Evolutionary conservation across 2,888 invertebrate genomes (phyloP), one percentile per base, ranked within the genome.

Genomic region (Isoperla grammatica): DNA sequence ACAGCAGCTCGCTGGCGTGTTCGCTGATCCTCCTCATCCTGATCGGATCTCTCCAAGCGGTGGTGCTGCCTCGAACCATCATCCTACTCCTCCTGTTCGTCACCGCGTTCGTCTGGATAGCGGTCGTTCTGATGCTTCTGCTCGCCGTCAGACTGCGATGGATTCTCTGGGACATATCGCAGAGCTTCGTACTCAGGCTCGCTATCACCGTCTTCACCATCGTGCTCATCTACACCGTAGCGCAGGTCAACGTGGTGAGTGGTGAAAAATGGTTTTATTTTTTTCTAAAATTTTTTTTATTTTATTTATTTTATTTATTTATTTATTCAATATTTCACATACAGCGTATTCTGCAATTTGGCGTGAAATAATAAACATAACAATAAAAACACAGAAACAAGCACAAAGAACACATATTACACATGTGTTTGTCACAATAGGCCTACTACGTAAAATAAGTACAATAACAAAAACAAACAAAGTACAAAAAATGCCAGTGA

Each of bases 221-320:
- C 61, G 83, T 93, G 9, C 79, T 94, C 60, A 85, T 93, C 37
- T 93, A 93, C 73, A 87, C 91, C 50, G 90, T 93, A 64, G 90
- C 91, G 54, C 93, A 94, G 78, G 90, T 93, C 63, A 95, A 95
- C 80, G 90, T 93, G 79, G 93, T 94, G 78, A 83, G 90, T 83
- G 65, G 15, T n/a, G n/a, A n/a, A n/a, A 49, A 13, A 40, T 49
- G 43, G 46, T 35, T 40, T 55, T 13, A 20, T 53, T 46, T 61
- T n/a, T n/a, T n/a, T n/a, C n/a, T n/a, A n/a, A n/a, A 17, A 50
- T 20, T 50, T 37, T 60, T 46, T 48, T 29, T 37, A 42, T 40
- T 49, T 61, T 59, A 35, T 39, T 42, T 57, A 23, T 15, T 12
- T 13, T 22, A 58, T 53, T 22, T 37, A 42, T 61, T 58, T 53